phyloP scores from a whole-genome alignment of 1,140 invertebrate genomes.

The Pseudomyrmex pallidus region DNA sequence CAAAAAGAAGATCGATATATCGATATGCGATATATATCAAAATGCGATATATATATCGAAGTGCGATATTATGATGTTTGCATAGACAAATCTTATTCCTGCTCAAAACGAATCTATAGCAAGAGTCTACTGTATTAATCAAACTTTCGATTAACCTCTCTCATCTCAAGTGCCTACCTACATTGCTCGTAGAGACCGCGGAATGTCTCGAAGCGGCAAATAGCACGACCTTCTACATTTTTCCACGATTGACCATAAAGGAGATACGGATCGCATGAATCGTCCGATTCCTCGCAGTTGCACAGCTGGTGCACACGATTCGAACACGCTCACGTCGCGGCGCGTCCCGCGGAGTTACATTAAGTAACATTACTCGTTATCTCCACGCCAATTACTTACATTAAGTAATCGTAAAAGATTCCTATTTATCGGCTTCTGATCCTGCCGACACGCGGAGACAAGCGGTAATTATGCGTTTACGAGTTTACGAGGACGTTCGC shows the following conservation, averaged over 20 bases:
- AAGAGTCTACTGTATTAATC: too few relatives aligned
- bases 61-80: too few relatives aligned
- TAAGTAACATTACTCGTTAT: constrained; percentile 70
- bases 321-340: constrained; percentile 16
- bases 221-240: constrained; percentile 18
- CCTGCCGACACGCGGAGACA: constrained; percentile 69
- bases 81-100: too few relatives aligned
- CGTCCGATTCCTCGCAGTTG: constrained; percentile 8
- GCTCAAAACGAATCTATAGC: too few relatives aligned
- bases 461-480: constrained; percentile 74
- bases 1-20: too few relatives aligned
- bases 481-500: constrained; percentile 58
- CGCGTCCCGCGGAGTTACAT: constrained; percentile 49
- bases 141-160: constrained; percentile 7
- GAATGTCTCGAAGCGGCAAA: background rate
- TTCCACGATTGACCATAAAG: constrained; percentile 24
- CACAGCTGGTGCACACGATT: constrained; percentile 5
- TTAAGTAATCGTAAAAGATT: constrained; percentile 74
- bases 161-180: background rate
- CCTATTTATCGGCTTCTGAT: constrained; percentile 67
- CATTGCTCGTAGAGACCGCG: background rate
- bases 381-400: constrained; percentile 69
- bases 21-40: too few relatives aligned
- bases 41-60: too few relatives aligned
- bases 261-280: constrained; percentile 38